phyloP scores from a whole-genome alignment of 2,113 vertebrate species.

The Bubalus kerabau region DNA sequence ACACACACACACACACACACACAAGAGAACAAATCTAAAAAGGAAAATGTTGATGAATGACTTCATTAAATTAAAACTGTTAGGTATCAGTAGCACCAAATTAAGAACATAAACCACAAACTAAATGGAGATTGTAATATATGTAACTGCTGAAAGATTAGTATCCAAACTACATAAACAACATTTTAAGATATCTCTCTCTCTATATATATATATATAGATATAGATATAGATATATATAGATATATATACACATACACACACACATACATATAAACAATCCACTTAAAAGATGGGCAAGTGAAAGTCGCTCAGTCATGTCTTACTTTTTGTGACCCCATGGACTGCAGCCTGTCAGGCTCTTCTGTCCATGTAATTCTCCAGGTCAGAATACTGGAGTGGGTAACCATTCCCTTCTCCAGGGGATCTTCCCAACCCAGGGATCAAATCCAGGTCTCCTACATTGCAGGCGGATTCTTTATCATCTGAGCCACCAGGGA shows the following conservation, averaged over 20 bases:
- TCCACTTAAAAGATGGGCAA: not conserved
- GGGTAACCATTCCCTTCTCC: not conserved
- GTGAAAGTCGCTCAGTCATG: not conserved
- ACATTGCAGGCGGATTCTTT: not conserved
- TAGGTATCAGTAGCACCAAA: not conserved
- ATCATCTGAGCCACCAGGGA: not conserved
- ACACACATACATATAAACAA: not conserved
- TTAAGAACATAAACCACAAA: not conserved
- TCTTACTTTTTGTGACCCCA: not conserved
- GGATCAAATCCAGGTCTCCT: not conserved
- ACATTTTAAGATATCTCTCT: not conserved
- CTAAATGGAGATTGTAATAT: not conserved
- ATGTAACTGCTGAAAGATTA: not conserved
- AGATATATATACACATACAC: not conserved
- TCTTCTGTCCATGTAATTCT: not conserved
- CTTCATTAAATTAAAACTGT: constrained; percentile 14
- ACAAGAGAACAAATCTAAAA: not conserved
- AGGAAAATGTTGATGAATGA: not conserved
- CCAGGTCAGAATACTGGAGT: not conserved
- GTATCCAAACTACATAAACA: not conserved
- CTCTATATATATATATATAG: too few relatives aligned
- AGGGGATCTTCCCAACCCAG: not conserved
- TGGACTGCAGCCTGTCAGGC: not conserved
- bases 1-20: not conserved
- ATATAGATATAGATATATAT: too few relatives aligned